Conservation (phyloP, 2,113 vertebrate species). For the Eretmochelys imbricata region DNA sequence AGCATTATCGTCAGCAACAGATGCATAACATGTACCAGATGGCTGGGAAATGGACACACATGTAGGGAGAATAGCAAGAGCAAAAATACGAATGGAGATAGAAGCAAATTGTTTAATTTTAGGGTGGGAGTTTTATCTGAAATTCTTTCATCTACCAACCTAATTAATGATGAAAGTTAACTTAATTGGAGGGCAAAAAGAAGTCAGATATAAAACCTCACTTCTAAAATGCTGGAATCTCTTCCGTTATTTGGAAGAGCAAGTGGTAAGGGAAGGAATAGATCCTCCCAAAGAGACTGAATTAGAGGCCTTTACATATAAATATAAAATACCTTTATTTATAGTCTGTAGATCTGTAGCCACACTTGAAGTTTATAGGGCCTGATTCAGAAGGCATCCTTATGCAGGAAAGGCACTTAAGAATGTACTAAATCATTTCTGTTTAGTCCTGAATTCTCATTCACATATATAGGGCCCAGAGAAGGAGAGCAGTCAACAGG, state of each 20-base stretch:
- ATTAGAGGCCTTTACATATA: background rate
- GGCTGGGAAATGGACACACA: background rate
- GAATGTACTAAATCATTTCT: background rate
- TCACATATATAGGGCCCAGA: background rate
- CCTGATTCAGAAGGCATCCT: fast-evolving
- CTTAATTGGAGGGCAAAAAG: background rate
- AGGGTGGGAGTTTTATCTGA: background rate
- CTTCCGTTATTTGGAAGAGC: background rate
- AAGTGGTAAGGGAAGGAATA: background rate
- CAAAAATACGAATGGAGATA: background rate
- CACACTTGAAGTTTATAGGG: background rate
- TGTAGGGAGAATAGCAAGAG: background rate
- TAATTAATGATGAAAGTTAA: background rate
- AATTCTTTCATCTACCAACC: background rate
- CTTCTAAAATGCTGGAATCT: background rate
- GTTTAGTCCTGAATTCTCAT: background rate
- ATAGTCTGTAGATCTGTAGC: background rate
- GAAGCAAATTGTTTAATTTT: background rate
- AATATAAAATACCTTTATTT: background rate
- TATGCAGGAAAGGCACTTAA: background rate
- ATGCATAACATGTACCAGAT: fast-evolving
- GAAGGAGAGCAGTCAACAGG: too few relatives aligned
- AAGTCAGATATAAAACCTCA: background rate
- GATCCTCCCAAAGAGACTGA: background rate
- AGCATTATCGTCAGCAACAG: fast-evolving